Conservation (phyloP, 2,888 invertebrate genomes). For the Cacoxenus indagator region DNA sequence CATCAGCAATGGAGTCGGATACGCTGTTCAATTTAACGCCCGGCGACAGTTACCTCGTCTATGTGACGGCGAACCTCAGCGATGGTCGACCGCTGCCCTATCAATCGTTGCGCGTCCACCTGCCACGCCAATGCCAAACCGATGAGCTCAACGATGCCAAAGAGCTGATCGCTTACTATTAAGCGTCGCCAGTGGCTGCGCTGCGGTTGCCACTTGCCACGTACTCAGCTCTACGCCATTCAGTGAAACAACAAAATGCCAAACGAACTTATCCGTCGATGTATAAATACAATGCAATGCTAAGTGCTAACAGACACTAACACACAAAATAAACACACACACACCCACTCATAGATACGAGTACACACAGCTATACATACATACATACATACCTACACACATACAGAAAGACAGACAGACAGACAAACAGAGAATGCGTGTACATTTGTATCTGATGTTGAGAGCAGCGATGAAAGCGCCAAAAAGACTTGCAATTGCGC, state of each 20-base stretch:
- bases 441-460: too few relatives aligned
- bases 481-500: constrained; percentile 14
- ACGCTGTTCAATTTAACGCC: constrained; percentile 72
- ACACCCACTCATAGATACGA: neutral
- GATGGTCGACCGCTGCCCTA: constrained; percentile 75
- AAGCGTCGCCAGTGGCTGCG: constrained; percentile 11
- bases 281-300: constrained; percentile 37
- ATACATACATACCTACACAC: too few relatives aligned
- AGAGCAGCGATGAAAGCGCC: neutral
- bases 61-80: constrained; percentile 74
- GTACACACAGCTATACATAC: too few relatives aligned
- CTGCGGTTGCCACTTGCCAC: neutral
- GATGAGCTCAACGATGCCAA: constrained; percentile 59
- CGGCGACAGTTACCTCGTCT: constrained; percentile 73
- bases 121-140: constrained; percentile 61
- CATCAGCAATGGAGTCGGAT: constrained; percentile 70
- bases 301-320: neutral
- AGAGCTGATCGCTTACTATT: constrained; percentile 62
- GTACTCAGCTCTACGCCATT: neutral
- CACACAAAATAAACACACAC: neutral
- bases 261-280: constrained; percentile 57
- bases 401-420: too few relatives aligned
- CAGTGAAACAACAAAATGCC: constrained; percentile 32
- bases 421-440: too few relatives aligned
- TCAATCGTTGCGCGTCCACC: constrained; percentile 71